These are phyloP conservation scores for Ochropleura plecta DNA, from an alignment of 2,888 invertebrate species.

Conservation along the genomic window DNA sequence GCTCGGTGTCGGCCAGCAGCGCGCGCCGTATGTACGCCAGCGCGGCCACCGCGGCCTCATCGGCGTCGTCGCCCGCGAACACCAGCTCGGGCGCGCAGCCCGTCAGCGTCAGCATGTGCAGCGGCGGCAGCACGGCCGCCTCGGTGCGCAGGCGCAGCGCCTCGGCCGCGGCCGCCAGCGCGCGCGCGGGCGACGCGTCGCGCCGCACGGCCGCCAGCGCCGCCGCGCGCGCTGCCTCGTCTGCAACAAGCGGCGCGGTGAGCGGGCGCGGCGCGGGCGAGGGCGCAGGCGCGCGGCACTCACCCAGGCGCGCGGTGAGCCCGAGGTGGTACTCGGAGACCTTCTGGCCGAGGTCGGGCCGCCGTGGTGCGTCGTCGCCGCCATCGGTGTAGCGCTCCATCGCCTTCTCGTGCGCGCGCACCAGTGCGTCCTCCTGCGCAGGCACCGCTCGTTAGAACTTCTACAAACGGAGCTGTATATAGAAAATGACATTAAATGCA, in stretches of 20 bases:
- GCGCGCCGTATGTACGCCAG: slow-evolving; percentile 71
- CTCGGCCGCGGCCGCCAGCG: slow-evolving; percentile 63
- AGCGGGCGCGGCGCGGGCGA: neutral
- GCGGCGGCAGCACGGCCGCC: slow-evolving; percentile 48
- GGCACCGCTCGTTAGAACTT: slow-evolving; percentile 2
- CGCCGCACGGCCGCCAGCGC: slow-evolving; percentile 50
- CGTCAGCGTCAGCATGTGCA: slow-evolving; percentile 68
- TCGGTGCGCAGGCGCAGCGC: slow-evolving; percentile 67
- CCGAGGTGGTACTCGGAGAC: slow-evolving; percentile 80
- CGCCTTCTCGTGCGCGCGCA: slow-evolving; percentile 79
- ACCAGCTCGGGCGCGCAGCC: slow-evolving; percentile 66
- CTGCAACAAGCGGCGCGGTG: slow-evolving; percentile 50
- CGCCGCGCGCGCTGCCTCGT: slow-evolving; percentile 49
- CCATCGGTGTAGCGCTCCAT: slow-evolving; percentile 77
- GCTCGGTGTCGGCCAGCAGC: slow-evolving; percentile 48
- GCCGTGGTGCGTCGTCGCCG: slow-evolving; percentile 65
- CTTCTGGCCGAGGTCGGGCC: slow-evolving; percentile 79
- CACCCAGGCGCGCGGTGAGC: slow-evolving; percentile 74
- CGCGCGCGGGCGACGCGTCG: slow-evolving; percentile 30
- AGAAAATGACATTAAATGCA: neutral
- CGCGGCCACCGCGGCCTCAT: slow-evolving; percentile 69
- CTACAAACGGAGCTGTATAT: slow-evolving; percentile 11
- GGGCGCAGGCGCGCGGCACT: slow-evolving; percentile 20
- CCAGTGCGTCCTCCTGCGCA: slow-evolving; percentile 81
- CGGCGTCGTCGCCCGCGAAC: slow-evolving; percentile 26